A percentile compares a stretch with the other conserved stretches of the same genome.
Conservation (phyloP, 2,888 invertebrate species). For the Alloscopus bannaensis region DNA sequence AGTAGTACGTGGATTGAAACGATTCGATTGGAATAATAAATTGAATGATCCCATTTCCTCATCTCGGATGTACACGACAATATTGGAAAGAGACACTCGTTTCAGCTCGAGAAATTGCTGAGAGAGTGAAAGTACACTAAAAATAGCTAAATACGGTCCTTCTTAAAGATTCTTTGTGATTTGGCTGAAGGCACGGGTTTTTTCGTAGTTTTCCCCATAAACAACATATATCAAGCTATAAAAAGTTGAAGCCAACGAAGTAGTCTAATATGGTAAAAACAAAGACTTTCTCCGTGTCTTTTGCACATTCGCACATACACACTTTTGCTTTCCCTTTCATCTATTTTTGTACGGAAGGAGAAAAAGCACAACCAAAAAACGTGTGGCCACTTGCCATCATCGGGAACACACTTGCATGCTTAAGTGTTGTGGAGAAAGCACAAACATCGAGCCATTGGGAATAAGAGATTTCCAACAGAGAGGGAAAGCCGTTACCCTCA, state of each 20-base stretch:
- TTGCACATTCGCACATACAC: no score
- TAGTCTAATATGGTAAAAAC: conserved; percentile 1
- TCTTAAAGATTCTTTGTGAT: no score
- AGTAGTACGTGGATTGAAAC: conserved; percentile 12
- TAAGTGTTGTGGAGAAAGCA: background rate
- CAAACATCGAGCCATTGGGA: background rate
- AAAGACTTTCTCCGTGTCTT: no score
- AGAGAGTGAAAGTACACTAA: no score
- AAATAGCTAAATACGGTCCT: no score
- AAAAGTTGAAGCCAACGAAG: background rate
- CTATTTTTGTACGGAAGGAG: background rate
- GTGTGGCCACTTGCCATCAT: no score
- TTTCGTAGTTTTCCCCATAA: conserved; percentile 28
- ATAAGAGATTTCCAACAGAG: conserved; percentile 35
- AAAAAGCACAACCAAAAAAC: conserved; percentile 12
- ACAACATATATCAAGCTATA: conserved; percentile 41
- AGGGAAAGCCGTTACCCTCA: conserved; percentile 51
- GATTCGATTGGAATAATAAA: conserved; percentile 54
- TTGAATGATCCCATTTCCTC: conserved; percentile 42
- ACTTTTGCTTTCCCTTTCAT: conserved; percentile 7
- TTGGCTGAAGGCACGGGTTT: no score
- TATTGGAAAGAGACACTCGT: no score
- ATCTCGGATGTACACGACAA: no score
- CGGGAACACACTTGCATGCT: conserved; percentile 1
- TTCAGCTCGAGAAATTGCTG: no score